Percentiles rank a stretch among this genome's conserved stretches.
phyloP scores from a whole-genome alignment of 1,140 invertebrate genomes.

The Drosophila bipectinata region DNA sequence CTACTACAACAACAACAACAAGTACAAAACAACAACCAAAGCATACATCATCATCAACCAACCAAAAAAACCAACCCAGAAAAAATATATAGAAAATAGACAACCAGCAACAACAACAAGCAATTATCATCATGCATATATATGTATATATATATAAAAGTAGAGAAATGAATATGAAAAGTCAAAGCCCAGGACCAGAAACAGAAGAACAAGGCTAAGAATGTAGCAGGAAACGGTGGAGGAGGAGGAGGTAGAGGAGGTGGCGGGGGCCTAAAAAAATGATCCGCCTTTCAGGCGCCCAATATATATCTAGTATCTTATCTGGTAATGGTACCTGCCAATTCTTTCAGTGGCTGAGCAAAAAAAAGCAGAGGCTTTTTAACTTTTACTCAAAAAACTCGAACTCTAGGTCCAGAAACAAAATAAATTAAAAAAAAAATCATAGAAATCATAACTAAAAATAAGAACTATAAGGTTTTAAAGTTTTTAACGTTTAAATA shows the following conservation, averaged over 20 bases:
- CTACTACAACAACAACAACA: constrained; percentile 26
- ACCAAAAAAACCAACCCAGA: not conserved
- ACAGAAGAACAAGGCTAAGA: not conserved
- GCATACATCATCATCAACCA: constrained; percentile 45
- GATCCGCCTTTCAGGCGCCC: constrained; percentile 37
- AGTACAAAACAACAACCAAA: constrained; percentile 43
- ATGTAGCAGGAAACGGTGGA: not conserved
- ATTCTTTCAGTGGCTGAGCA: not conserved
- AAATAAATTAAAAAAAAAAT: not conserved
- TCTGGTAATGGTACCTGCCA: constrained; percentile 48
- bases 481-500: too few relatives aligned
- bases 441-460: not conserved
- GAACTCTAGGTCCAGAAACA: not conserved
- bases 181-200: constrained; percentile 5
- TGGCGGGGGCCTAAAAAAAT: not conserved
- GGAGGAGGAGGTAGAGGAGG: constrained; percentile 5
- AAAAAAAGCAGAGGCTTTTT: not conserved
- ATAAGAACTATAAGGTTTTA: too few relatives aligned
- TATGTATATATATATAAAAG: not conserved
- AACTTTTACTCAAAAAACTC: too few relatives aligned
- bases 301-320: constrained; percentile 30
- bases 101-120: constrained; percentile 37
- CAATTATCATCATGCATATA: constrained; percentile 33
- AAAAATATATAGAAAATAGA: constrained; percentile 8
- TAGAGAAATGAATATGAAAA: constrained; percentile 16